Conservation (phyloP, 2,888 invertebrate genomes). For the Ptychoptera albimana region DNA sequence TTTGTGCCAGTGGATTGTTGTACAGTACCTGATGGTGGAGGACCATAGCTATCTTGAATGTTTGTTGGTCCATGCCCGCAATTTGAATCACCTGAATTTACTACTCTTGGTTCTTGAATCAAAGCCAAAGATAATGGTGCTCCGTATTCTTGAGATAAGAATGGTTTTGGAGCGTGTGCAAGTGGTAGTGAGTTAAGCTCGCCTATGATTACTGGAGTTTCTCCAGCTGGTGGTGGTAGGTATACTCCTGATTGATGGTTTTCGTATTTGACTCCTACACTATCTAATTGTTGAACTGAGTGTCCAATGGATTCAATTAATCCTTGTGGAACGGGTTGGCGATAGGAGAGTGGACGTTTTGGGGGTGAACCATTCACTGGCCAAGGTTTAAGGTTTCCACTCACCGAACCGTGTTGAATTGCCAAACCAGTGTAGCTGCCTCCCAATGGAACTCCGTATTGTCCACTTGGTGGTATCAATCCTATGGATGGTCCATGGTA, state of each 20-base stretch:
- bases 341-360: slow-evolving; percentile 49
- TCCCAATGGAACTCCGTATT: slow-evolving; percentile 43
- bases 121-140: no score
- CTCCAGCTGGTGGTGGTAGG: slow-evolving; percentile 46
- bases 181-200: slow-evolving; percentile 16
- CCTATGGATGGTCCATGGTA: slow-evolving; percentile 36
- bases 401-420: slow-evolving; percentile 20
- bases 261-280: slow-evolving; percentile 26
- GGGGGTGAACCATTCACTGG: slow-evolving; percentile 18
- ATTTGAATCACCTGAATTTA: slow-evolving; percentile 19
- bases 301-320: slow-evolving; percentile 49
- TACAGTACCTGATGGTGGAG: slow-evolving; percentile 18
- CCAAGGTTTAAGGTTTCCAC: slow-evolving; percentile 20
- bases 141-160: slow-evolving; percentile 18
- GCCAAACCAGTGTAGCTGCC: slow-evolving; percentile 28
- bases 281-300: slow-evolving; percentile 43
- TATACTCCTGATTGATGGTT: slow-evolving; percentile 16
- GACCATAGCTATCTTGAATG: slow-evolving; percentile 12
- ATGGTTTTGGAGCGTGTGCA: slow-evolving; percentile 14
- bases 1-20: not conserved
- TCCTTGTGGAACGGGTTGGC: slow-evolving; percentile 57
- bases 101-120: slow-evolving; percentile 19
- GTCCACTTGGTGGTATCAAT: slow-evolving; percentile 38
- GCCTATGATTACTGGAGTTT: slow-evolving; percentile 14
- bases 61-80: slow-evolving; percentile 24